Base-by-base conservation (phyloP, 2,888 invertebrate species). In the Liodrosophila aerea region DNA sequence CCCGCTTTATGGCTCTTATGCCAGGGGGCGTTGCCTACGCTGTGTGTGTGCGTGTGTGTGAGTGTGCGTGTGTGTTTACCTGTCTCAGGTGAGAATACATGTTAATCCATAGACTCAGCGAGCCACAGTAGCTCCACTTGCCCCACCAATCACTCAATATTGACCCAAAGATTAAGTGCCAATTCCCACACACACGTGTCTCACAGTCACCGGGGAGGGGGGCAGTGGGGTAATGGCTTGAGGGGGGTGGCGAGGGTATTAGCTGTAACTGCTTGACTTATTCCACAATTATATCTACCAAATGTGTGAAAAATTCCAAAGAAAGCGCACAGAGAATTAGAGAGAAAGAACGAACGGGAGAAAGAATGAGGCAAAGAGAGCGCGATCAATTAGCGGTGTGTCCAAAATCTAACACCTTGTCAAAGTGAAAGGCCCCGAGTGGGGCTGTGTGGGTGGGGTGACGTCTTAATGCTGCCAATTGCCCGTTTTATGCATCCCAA, bases 321-420 rank as follows among this genome's bases (percentile, higher is more conserved):
- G 43, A 30, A 11, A 41, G 22, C 40, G 9, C 0, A 7, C 9
- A 7, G n/a, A 12, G 11, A 22, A 16, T 11, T 9, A 27, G 9
- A 33, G 7, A 12, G 11, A 15, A 9, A 22, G 16, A 36, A 1
- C 9, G 7, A 50, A 22, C 2, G 46, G 36, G 4, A 44, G 44
- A 50, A 16, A 30, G 44, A 3, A 5, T 4, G 36, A 37, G 12
- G 1, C 7, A 36, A 18, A 46, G 41, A 71, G 43, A 64, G 51
- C 22, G 31, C 36, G 51, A 54, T 43, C 77, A 78, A 82, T 82
- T 82, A 82, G 85, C 78, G 45, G 43, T 16, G 45, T n/a, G 46
- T 58, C 56, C 16, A 51, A 70, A 85, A 85, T 78, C 73, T 85
- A 64, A 47, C 78, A 80, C 80, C 85, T 85, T 70, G 73, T 75